These are phyloP conservation scores for Lasioglossum villosulum DNA, from an alignment of 2,888 invertebrate species.

Conservation along the genomic window DNA sequence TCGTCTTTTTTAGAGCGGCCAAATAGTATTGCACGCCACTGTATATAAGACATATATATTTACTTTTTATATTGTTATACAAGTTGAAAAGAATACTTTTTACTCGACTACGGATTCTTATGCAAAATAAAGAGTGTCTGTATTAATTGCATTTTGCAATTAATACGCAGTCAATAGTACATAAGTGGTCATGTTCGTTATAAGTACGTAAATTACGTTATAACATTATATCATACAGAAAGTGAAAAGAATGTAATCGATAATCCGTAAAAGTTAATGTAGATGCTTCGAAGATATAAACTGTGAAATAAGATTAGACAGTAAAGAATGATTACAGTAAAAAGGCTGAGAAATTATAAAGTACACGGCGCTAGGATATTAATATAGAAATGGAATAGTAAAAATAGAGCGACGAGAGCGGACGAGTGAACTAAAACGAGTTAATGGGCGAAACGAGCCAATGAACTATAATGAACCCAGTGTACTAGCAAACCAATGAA, in stretches of 20 bases:
- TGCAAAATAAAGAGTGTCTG: not conserved
- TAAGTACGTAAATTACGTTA: not conserved
- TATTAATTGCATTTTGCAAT: too few species aligned
- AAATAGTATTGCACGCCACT: too few species aligned
- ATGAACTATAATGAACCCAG: constrained; percentile 15
- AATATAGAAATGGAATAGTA: not conserved
- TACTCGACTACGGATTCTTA: not conserved
- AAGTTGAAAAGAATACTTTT: too few species aligned
- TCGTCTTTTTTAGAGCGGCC: too few species aligned
- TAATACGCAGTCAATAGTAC: too few species aligned
- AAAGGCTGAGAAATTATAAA: not conserved
- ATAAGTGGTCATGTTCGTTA: too few species aligned
- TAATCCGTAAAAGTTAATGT: not conserved
- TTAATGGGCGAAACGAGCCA: constrained; percentile 11
- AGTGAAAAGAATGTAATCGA: not conserved
- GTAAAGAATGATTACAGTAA: not conserved
- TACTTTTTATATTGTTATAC: too few species aligned
- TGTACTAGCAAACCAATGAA: not conserved
- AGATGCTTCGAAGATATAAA: not conserved
- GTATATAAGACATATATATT: too few species aligned
- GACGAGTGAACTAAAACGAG: constrained; percentile 2
- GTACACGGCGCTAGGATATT: not conserved
- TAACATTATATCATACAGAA: not conserved
- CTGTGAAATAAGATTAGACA: not conserved
- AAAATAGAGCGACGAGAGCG: not conserved